Base-by-base conservation (phyloP, 2,888 invertebrate genomes). In the Monochamus alternatus region DNA sequence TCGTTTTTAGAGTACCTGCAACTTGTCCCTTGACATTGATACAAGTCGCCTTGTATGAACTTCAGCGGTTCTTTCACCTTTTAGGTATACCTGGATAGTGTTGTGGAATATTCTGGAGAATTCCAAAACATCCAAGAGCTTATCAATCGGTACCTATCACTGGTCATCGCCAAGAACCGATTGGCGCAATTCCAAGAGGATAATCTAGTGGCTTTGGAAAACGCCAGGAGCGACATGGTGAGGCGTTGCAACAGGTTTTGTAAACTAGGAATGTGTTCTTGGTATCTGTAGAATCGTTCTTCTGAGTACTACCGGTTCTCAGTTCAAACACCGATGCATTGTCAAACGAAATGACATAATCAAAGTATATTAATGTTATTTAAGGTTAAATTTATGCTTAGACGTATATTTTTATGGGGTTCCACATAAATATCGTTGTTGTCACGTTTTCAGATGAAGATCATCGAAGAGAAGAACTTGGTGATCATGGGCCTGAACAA, bases 401-500 rank as follows among this genome's bases (percentile, higher is more conserved):
- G 22, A 22, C 22, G 22, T 22, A 1, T 22, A 22, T 22, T 22
- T 22, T 22, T 22, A 22, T 22, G 22, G 38, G 38, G 4, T 38
- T 0, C 4, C 4, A 38, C 38, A 1, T 38, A 38, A 4, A 38
- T 7, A 4, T 38, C 38, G 7, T 5, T 7, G 9, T 64, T 7
- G 9, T 64, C 22, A 59, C 14, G 22, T 73, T 84, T 80, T 9
- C 70, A 86, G 87, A 91, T 91, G 59, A 87, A 89, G 9, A 87
- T 92, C 72, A 91, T 92, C 0, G 93, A 93, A 81, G 91, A 91
- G 83, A 93, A 93, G 86, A 90, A 91, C 38, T 91, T 93, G 22
- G 90, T 90, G 77, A 90, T 93, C 74, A 92, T 93, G 91, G 92
- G 91, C 0, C 87, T 93, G 38, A 93, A 93, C 85, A 93, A 93